Conservation (phyloP, 2,797 vertebrate species). For the Gephyroberyx darwinii region DNA sequence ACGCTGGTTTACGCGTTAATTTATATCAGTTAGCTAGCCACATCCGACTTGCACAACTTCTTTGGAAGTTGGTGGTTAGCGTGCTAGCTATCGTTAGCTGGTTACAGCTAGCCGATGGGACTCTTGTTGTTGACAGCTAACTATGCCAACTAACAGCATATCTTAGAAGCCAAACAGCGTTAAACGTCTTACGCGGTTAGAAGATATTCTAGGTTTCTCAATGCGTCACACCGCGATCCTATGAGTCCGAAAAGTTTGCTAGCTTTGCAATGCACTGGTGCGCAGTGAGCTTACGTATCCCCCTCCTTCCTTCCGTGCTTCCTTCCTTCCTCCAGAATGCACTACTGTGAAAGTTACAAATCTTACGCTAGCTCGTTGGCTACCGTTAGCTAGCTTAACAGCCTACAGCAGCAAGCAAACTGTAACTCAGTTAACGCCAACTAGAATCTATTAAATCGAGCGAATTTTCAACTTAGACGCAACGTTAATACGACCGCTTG, state of each 20-base stretch:
- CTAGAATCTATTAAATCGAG: background rate
- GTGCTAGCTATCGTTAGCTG: conserved; percentile 45
- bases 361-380: conserved; percentile 43
- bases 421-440: conserved; percentile 1
- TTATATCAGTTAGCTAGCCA: background rate
- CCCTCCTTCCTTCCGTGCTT: conserved; percentile 55
- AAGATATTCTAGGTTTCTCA: conserved; percentile 44
- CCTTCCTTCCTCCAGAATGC: conserved; percentile 66
- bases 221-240: conserved; percentile 49
- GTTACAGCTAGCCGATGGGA: conserved; percentile 26
- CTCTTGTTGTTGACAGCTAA: conserved; percentile 51
- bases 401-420: conserved; percentile 10
- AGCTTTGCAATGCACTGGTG: conserved; percentile 44
- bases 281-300: conserved; percentile 55
- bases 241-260: conserved; percentile 17
- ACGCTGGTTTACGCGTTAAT: background rate
- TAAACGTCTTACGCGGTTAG: conserved; percentile 38
- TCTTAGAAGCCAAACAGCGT: conserved; percentile 29
- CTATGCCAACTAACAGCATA: conserved; percentile 39
- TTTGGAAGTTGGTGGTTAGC: conserved; percentile 57
- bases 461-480: background rate
- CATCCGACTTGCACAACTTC: conserved; percentile 34
- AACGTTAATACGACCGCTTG: background rate
- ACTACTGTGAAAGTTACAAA: conserved; percentile 46
- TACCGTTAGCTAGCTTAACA: conserved; percentile 26